Base-by-base conservation (phyloP, 2,888 invertebrate species). In the Xylophagus ater region DNA sequence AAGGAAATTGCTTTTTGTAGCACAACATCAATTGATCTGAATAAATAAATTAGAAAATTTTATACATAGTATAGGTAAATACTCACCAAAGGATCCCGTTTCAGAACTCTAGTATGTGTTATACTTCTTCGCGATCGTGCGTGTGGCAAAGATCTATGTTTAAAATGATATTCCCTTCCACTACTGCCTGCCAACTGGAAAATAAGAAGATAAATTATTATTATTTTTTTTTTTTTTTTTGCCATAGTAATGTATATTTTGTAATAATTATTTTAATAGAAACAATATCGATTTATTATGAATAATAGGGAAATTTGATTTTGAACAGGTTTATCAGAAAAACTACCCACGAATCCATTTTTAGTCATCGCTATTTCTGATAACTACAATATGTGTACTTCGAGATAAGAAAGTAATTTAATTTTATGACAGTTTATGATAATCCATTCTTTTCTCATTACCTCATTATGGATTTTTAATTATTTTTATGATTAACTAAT, bases 21-120 rank as follows among this genome's bases (percentile, higher is more conserved):
- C n/a, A n/a, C n/a, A n/a, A n/a, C n/a, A n/a, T n/a, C n/a, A n/a
- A n/a, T n/a, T n/a, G n/a, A n/a, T n/a, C n/a, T n/a, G n/a, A n/a
- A n/a, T n/a, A n/a, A n/a, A n/a, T n/a, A n/a, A n/a, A n/a, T n/a
- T n/a, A n/a, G n/a, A n/a, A n/a, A n/a, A n/a, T n/a, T n/a, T n/a
- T n/a, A n/a, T n/a, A n/a, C n/a, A n/a, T n/a, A n/a, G n/a, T n/a
- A n/a, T 12, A 3, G 28, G n/a, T 19, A n/a, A 19, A 18, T 10
- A 73, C 86, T 85, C 67, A 96, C 96, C 73, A 87, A 67, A 26
- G 94, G 93, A 65, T 97, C 89, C 42, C 85, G 81, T 65, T 89
- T 90, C 40, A 97, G 73, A 47, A 79, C 71, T 45, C 93, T 73
- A 50, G 83, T 81, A 62, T 97, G 94, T 12, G 83, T 73, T 51